Base-by-base conservation (phyloP, 2,113 vertebrate genomes). In the Clarias magur region DNA sequence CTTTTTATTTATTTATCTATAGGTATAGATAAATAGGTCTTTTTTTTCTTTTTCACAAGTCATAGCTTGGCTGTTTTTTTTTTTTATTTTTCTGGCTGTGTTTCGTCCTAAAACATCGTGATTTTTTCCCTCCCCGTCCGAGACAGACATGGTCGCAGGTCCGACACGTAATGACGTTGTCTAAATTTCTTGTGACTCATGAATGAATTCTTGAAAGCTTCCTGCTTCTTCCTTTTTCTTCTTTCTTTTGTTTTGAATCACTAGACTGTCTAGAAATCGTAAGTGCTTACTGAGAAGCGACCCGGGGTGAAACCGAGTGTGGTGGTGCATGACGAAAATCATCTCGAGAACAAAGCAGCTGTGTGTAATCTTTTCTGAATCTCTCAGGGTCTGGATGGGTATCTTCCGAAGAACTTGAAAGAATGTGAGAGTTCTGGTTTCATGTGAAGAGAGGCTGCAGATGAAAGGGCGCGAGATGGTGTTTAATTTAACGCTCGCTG, bases 151-250 rank as follows among this genome's bases (percentile, higher is more conserved):
- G 2, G 7, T 34, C 16, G 3, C 56, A 30, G 56, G 27, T 38
- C 59, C 56, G 21, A 16, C 7, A 57, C 78, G 21, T 30, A 78
- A 75, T 76, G 86, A 87, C 59, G 21, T 4, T 13, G 68, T 87
- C 23, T 21, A 48, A 57, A 38, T 63, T 87, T 87, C 56, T 73
- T 76, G 27, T 83, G 70, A 83, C 81, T 87, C 81, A 87, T 87
- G 86, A 87, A 78, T 87, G 86, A 87, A 54, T 87, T 87, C 70
- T 83, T 87, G 81, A 87, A 83, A 87, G 80, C 80, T 76, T 87
- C 70, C 80, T 83, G 80, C n/a, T 87, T 3, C 11, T 81, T 62
- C 15, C 34, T 9, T 3, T 79, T 9, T 9, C 15, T 60, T 60
- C 13, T 10, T 23, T 30, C 30, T 80, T 78, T 59, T 87, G 53